Base-by-base conservation (phyloP, 2,888 invertebrate genomes). In the Noctua janthe region DNA sequence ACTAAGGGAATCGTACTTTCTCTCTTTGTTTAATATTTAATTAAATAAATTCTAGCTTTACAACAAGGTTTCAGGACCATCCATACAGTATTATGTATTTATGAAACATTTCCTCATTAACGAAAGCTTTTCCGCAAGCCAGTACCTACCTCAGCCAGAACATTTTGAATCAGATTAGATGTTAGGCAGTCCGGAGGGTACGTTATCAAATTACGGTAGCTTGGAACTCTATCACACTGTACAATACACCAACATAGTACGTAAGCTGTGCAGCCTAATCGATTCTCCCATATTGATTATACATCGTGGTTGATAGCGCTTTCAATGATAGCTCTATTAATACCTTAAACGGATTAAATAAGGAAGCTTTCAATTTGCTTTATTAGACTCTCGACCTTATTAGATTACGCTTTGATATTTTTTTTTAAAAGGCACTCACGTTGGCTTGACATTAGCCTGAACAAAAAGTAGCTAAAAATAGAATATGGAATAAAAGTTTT, bases 141-240 rank as follows among this genome's bases (percentile, higher is more conserved):
- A 20, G 62, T 71, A 81, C 23, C 79, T 81, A 75, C 20, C 51
- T 64, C 64, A n/a, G 39, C 29, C 35, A 39, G 71, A 73, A 51
- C 66, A 74, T 29, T 39, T 80, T 67, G 62, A 70, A 75, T 82
- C 54, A 62, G 66, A 76, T 73, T 39, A 29, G 39, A 69, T 74
- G 77, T 67, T 8, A 56, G 72, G 56, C 67, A 67, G 43, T 35
- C 29, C 35, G 29, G 39, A 59, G 51, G 47, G 49, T 56, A 76
- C 56, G 29, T 76, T 74, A 80, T 81, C 72, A 70, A 81, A 87
- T 82, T 80, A 84, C 71, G 54, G 69, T 23, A 66, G 59, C 62
- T 73, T 74, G 71, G 75, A 76, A 78, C 71, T 70, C 59, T 67
- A 69, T 80, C 69, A 85, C 54, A 51, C 15, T 54, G 11, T 59